Conservation (phyloP, 2,888 invertebrate species). For the Torymus aiolomorphi region DNA sequence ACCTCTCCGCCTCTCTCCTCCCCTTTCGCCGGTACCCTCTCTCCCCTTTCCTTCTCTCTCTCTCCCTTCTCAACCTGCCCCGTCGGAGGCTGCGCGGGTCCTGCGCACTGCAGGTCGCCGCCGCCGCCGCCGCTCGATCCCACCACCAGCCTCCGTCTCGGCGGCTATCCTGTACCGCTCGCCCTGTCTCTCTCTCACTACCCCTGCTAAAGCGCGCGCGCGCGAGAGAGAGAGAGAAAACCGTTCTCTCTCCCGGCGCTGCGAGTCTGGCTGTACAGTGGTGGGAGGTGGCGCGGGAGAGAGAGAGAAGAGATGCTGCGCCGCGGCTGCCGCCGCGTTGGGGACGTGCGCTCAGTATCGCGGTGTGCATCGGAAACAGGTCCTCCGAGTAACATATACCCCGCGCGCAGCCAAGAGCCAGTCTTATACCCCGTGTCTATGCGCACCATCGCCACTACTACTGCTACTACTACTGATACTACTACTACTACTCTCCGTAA, state of each 20-base stretch:
- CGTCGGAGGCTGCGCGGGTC: slow-evolving; percentile 26
- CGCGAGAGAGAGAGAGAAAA: background rate
- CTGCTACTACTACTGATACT: too few relatives aligned
- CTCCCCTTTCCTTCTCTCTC: slow-evolving; percentile 14
- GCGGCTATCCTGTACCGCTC: slow-evolving; percentile 1
- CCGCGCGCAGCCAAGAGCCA: background rate
- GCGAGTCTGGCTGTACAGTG: background rate
- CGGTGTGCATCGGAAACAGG: slow-evolving; percentile 32
- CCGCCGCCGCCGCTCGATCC: slow-evolving; percentile 19
- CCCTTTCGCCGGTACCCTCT: background rate
- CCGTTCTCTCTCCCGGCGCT: too few relatives aligned
- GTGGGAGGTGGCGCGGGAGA: background rate
- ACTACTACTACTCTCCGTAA: too few relatives aligned
- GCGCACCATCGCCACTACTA: too few relatives aligned
- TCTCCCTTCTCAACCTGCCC: background rate
- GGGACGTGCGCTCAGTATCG: slow-evolving; percentile 33
- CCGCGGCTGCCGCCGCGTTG: slow-evolving; percentile 10
- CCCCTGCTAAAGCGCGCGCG: background rate
- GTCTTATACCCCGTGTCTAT: too few relatives aligned
- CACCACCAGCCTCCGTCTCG: slow-evolving; percentile 22
- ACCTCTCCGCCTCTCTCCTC: background rate
- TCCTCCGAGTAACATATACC: background rate
- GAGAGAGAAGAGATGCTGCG: slow-evolving; percentile 27
- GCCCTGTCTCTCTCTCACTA: slow-evolving; percentile 21
- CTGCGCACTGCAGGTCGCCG: slow-evolving; percentile 42